phyloP scores from a whole-genome alignment of 2,888 invertebrate genomes.

The Eilema griseolum region DNA sequence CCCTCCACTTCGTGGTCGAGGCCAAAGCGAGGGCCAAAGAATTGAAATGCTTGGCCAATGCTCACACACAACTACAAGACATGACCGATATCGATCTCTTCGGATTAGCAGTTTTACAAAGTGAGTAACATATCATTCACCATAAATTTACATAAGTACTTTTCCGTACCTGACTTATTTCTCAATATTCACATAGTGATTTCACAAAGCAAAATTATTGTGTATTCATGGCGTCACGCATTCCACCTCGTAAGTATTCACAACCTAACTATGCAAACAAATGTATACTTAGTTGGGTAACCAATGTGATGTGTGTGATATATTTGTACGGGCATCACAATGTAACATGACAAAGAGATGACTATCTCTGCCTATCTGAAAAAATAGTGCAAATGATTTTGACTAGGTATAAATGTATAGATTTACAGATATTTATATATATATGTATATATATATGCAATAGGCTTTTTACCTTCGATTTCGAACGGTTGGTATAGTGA shows the following conservation, averaged over 20 bases:
- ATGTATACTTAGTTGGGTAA: conserved; percentile 62
- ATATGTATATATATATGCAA: no score
- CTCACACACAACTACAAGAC: conserved; percentile 93
- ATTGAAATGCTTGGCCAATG: conserved; percentile 92
- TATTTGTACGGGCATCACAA: conserved; percentile 60
- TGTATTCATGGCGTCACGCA: conserved; percentile 64
- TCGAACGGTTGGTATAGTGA: no score
- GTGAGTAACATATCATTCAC: conserved; percentile 79
- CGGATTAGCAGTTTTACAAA: conserved; percentile 94
- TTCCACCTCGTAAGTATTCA: conserved; percentile 60
- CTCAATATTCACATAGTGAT: conserved; percentile 54
- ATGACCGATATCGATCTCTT: conserved; percentile 95
- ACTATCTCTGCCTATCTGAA: neutral
- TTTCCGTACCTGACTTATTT: conserved; percentile 46
- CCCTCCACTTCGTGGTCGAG: conserved; percentile 88
- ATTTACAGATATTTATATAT: no score
- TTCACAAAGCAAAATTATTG: conserved; percentile 63
- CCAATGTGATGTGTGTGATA: conserved; percentile 52
- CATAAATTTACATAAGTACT: conserved; percentile 22
- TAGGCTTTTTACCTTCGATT: no score
- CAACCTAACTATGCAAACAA: conserved; percentile 61
- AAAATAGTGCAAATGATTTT: conserved; percentile 1
- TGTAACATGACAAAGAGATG: conserved; percentile 39
- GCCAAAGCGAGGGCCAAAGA: conserved; percentile 95
- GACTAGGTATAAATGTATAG: no score